Base-by-base conservation (phyloP, 2,797 vertebrate species). In the Epinephelus malabaricus region DNA sequence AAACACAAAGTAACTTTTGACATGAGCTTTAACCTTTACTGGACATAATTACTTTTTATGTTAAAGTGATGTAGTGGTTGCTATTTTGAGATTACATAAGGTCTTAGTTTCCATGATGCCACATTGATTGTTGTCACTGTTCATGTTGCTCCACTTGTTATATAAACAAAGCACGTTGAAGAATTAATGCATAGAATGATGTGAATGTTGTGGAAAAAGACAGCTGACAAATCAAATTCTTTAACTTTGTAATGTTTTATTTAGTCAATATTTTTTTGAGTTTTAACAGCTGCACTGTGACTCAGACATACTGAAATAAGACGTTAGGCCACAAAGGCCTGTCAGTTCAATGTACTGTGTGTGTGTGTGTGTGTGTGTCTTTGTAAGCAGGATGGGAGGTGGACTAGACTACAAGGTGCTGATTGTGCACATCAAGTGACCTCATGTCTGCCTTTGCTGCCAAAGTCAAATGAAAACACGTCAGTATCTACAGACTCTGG, bases 361-460 rank as follows among this genome's bases (percentile, higher is more conserved):
- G 30, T 34, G 30, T 34, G 30, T 34, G 30, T 30, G 30, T 30
- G 30, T 34, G 30, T 34, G 30, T 34, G 30, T 27, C 4, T 27
- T 3, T 45, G 40, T 12, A 1, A 66, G 14, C 2, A 3, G 15
- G 38, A 1, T 6, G 43, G 30, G 50, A n/a, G 51, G 11, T 21
- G 43, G 50, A 50, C 27, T 1, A 70, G 79, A 90, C 83, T 8
- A 92, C 84, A 91, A 79, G 54, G 7, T 68, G 53, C 69, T 84
- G 88, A 87, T 81, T 90, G 89, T 89, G n/a, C 51, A 30, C 21
- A 80, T 54, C 0, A 1, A 62, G 50, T 86, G 81, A 89, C 74
- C 4, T 89, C 87, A 85, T 43, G 43, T 88, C 82, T 84, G 73
- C 19, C 23, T 23, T 56, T 80, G 58, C 67, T 73, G 69, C 62